phyloP scores from a whole-genome alignment of 2,797 vertebrate species.

The Mionectes olivaceus region DNA sequence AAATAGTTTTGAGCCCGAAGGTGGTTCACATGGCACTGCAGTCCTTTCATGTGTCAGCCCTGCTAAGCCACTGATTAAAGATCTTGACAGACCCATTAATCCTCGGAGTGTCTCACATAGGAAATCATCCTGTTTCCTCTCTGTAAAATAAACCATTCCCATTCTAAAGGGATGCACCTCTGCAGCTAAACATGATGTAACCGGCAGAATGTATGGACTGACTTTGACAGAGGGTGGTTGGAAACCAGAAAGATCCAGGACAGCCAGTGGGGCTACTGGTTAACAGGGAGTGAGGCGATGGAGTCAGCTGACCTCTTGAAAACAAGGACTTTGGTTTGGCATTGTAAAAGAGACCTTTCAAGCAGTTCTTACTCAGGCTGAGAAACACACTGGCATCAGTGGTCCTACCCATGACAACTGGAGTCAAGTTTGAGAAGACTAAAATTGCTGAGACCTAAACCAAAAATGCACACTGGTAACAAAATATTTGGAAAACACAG shows the following conservation, averaged over 20 bases:
- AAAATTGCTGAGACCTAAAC: neutral
- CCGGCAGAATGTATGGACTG: neutral
- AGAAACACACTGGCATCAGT: neutral
- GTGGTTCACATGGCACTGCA: neutral
- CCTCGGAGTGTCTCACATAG: neutral
- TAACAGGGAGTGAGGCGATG: fast-evolving
- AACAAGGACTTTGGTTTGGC: neutral
- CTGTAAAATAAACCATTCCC: neutral
- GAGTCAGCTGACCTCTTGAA: neutral
- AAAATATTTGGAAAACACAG: neutral
- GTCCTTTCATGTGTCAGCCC: slow-evolving; percentile 7
- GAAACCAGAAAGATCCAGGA: neutral
- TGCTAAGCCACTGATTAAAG: neutral
- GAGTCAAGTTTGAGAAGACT: neutral
- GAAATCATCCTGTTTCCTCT: neutral
- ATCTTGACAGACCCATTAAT: slow-evolving; percentile 14
- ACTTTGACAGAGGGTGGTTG: neutral
- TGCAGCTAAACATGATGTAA: neutral
- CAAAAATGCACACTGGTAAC: neutral
- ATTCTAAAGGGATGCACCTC: neutral
- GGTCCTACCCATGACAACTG: neutral
- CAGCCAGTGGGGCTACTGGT: neutral
- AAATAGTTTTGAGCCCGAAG: neutral
- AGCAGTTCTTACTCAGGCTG: neutral
- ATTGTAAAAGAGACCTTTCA: neutral